These are phyloP conservation scores for Heptranchias perlo DNA, from an alignment of 2,113 vertebrate species.

Conservation along the genomic window DNA sequence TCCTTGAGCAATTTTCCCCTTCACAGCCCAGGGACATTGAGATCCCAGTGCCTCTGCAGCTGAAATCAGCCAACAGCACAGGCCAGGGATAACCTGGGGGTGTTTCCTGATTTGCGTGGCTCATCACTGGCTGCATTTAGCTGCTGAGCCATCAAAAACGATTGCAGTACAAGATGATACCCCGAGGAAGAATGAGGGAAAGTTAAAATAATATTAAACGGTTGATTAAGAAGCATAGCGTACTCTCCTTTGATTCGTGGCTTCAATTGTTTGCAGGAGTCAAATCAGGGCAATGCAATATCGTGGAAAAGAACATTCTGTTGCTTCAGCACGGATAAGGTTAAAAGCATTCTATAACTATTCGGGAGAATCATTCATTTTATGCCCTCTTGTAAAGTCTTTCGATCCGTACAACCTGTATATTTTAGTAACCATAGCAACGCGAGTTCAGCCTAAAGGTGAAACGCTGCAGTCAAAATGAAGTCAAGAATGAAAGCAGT, in stretches of 20 bases:
- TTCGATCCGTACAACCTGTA: not conserved
- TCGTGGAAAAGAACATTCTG: not conserved
- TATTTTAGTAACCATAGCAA: not conserved
- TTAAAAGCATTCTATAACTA: not conserved
- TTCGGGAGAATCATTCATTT: not conserved
- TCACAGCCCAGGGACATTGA: not conserved
- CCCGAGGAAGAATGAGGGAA: not conserved
- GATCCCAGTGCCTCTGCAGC: not conserved
- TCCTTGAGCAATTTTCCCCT: not conserved
- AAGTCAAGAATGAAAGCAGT: not conserved
- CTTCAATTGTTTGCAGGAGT: not conserved
- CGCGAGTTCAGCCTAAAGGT: not conserved
- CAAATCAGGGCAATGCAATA: not conserved
- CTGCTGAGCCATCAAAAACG: not conserved
- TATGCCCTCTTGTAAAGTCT: not conserved
- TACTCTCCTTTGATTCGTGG: not conserved
- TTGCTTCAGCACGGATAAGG: not conserved
- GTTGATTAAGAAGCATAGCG: not conserved
- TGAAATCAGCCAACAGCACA: not conserved
- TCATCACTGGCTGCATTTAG: not conserved
- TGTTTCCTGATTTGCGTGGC: not conserved
- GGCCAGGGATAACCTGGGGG: not conserved
- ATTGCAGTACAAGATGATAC: not conserved
- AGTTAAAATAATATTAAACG: not conserved
- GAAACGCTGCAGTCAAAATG: not conserved